Conservation (phyloP, 2,888 invertebrate genomes). For the Agonopterix heracliana region DNA sequence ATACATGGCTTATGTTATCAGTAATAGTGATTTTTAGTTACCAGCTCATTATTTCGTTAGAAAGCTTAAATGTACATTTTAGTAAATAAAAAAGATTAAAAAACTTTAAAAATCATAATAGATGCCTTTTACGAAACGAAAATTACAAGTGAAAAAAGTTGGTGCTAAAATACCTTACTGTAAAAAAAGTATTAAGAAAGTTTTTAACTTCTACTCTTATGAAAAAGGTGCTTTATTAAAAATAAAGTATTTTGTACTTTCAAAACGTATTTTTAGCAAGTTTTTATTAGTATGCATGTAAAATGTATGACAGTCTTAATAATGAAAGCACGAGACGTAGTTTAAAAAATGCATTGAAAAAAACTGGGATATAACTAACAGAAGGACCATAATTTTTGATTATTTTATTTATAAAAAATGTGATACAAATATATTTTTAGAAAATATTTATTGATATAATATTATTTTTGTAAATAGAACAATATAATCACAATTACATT, state of each 20-base stretch:
- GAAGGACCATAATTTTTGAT: constrained; percentile 45
- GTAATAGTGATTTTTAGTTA: too few relatives aligned
- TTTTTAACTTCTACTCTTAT: constrained; percentile 5
- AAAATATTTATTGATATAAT: constrained; percentile 45
- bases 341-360: constrained; percentile 1
- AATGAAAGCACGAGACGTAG: too few relatives aligned
- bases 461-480: constrained; percentile 35
- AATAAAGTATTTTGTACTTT: background rate
- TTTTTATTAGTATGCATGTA: background rate
- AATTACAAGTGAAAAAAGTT: constrained; percentile 4
- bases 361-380: constrained; percentile 30
- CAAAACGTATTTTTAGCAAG: background rate
- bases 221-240: background rate
- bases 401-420: constrained; percentile 42
- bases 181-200: constrained; percentile 1
- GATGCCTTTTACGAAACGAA: too few relatives aligned
- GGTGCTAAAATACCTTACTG: constrained; percentile 7
- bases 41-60: too few relatives aligned
- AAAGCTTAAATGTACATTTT: too few relatives aligned
- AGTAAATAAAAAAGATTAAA: too few relatives aligned
- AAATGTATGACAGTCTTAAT: too few relatives aligned
- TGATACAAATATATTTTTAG: constrained; percentile 66
- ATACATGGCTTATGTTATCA: too few relatives aligned
- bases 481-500: constrained; percentile 44
- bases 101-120: too few relatives aligned